phyloP scores from a whole-genome alignment of 2,888 invertebrate genomes.

The Leucophenga montana region DNA sequence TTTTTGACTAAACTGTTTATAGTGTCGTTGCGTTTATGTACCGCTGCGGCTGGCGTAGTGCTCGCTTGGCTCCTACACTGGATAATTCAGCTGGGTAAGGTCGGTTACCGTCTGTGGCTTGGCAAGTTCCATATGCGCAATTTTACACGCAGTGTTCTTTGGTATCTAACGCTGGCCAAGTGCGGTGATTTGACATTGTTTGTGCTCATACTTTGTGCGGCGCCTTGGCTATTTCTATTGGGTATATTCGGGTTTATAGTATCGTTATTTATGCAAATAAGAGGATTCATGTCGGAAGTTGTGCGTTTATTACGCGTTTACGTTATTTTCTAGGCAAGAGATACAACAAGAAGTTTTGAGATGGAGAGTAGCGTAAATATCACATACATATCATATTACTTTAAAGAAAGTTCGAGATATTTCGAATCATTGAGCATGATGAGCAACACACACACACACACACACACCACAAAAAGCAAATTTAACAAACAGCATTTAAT shows the following conservation, averaged over 20 bases:
- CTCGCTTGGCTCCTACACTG: slow-evolving; percentile 31
- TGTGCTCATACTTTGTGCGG: slow-evolving; percentile 44
- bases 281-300: slow-evolving; percentile 7
- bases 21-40: background rate
- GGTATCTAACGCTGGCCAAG: slow-evolving; percentile 62
- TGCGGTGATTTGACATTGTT: slow-evolving; percentile 54
- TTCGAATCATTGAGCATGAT: too few species aligned
- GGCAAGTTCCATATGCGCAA: slow-evolving; percentile 50
- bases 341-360: background rate
- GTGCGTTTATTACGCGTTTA: background rate
- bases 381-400: background rate
- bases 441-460: slow-evolving; percentile 2
- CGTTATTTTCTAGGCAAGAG: slow-evolving; percentile 24
- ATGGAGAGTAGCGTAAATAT: background rate
- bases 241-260: slow-evolving; percentile 53
- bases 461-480: slow-evolving; percentile 1
- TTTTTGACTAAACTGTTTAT: too few species aligned
- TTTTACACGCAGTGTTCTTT: slow-evolving; percentile 54
- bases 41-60: background rate
- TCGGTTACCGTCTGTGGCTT: slow-evolving; percentile 44
- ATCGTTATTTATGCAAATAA: slow-evolving; percentile 39
- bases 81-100: background rate
- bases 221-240: slow-evolving; percentile 56
- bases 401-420: too few species aligned
- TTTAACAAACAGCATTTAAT: background rate